Conservation (phyloP, 2,888 invertebrate genomes). For the Hyppa rectilinea region DNA sequence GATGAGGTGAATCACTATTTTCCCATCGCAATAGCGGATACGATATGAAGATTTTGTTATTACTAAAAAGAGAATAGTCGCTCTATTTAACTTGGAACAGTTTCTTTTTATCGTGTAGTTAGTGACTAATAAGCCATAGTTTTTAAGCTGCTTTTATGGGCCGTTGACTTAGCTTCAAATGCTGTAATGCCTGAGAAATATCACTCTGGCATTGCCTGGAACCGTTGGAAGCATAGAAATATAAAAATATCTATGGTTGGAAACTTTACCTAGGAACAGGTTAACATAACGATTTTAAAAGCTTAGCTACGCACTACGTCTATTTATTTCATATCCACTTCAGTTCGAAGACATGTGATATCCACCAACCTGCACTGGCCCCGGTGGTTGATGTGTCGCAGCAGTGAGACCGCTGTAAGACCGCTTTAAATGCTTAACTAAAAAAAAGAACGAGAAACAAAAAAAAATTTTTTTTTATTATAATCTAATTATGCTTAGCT, state of each 20-base stretch:
- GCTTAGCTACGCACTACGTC: background rate
- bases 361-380: background rate
- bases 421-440: background rate
- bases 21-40: conserved; percentile 10
- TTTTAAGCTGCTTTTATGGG: too few species aligned
- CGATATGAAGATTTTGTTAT: conserved; percentile 10
- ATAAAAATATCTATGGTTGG: too few species aligned
- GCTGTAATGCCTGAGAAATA: too few species aligned
- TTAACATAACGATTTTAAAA: background rate
- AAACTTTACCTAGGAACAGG: too few species aligned
- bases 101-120: too few species aligned
- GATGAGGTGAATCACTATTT: conserved; percentile 1
- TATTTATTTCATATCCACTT: background rate
- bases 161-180: too few species aligned
- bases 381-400: background rate
- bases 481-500: background rate
- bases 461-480: too few species aligned
- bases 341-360: background rate
- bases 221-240: too few species aligned
- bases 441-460: too few species aligned
- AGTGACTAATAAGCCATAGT: too few species aligned
- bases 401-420: background rate
- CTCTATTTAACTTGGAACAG: background rate
- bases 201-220: too few species aligned
- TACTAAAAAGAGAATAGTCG: background rate